Conservation (phyloP, 2,797 vertebrate species). For the Microctenopoma lineatum region DNA sequence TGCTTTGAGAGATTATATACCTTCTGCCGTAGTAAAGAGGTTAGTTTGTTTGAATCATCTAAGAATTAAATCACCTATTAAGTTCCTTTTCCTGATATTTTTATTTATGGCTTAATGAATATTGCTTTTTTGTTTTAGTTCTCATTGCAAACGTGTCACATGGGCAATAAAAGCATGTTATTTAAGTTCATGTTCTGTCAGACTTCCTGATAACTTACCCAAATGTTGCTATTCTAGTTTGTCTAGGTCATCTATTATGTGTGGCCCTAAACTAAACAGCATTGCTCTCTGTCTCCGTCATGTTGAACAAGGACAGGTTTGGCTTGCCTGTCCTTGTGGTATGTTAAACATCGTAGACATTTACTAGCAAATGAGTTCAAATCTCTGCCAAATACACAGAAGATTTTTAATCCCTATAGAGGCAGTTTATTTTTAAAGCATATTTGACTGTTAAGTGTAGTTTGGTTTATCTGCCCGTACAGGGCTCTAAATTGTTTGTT, state of each 20-base stretch:
- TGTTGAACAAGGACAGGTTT: not conserved
- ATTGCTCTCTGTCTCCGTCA: not conserved
- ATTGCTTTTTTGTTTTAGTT: not conserved
- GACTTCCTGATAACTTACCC: slow-evolving; percentile 3
- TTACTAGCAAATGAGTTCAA: not conserved
- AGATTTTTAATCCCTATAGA: not conserved
- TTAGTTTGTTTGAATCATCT: not conserved
- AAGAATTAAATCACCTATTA: not conserved
- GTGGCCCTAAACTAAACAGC: not conserved
- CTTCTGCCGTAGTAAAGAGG: not conserved
- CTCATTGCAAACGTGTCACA: not conserved
- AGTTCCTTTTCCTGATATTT: no score
- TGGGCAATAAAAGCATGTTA: not conserved
- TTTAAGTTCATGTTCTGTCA: not conserved
- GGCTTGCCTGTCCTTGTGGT: not conserved
- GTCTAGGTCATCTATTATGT: slow-evolving; percentile 3
- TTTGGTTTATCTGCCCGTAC: not conserved
- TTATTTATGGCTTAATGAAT: not conserved
- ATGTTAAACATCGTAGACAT: not conserved
- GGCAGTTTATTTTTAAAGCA: not conserved
- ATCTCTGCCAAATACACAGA: not conserved
- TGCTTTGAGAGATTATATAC: not conserved
- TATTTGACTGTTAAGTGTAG: not conserved
- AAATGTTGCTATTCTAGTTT: slow-evolving; percentile 44
- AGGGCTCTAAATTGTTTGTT: not conserved